These are phyloP conservation scores for human DNA, from an alignment of 2,113 vertebrate species.

Conservation along the genomic window DNA sequence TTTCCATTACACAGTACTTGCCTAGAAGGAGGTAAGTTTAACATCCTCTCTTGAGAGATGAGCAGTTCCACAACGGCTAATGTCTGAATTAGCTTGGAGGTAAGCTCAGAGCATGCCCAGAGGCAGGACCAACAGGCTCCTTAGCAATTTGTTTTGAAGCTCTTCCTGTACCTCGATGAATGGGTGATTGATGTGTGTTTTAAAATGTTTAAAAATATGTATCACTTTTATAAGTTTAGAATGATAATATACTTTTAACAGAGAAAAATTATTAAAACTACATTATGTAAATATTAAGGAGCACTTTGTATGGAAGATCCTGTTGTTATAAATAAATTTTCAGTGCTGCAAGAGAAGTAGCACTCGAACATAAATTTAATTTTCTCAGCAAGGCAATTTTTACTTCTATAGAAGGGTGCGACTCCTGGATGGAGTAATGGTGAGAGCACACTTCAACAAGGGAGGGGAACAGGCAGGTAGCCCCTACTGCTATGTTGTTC, in stretches of 20 bases:
- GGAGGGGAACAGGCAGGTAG: no score
- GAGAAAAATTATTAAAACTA: background rate
- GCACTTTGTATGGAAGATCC: background rate
- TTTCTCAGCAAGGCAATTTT: no score
- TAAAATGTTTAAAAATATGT: background rate
- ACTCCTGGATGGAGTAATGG: no score
- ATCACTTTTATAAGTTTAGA: background rate
- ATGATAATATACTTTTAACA: constrained; percentile 1
- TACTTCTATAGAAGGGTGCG: no score
- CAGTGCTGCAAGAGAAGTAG: no score
- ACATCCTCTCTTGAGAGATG: background rate
- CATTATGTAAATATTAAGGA: background rate
- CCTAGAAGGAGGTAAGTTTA: background rate
- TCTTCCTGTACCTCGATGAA: background rate
- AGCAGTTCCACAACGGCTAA: background rate
- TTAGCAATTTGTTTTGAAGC: background rate
- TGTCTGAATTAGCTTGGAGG: background rate
- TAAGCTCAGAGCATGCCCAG: background rate
- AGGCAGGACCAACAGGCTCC: background rate
- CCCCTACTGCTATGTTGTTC: no score
- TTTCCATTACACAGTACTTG: background rate
- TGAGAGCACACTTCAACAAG: no score
- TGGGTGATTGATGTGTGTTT: background rate
- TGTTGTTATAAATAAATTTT: no score
- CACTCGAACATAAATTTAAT: no score